Evolutionary conservation across 2,888 invertebrate species (phyloP), one percentile per base, ranked within the genome.

Genomic region (Allophyes oxyacanthae): DNA sequence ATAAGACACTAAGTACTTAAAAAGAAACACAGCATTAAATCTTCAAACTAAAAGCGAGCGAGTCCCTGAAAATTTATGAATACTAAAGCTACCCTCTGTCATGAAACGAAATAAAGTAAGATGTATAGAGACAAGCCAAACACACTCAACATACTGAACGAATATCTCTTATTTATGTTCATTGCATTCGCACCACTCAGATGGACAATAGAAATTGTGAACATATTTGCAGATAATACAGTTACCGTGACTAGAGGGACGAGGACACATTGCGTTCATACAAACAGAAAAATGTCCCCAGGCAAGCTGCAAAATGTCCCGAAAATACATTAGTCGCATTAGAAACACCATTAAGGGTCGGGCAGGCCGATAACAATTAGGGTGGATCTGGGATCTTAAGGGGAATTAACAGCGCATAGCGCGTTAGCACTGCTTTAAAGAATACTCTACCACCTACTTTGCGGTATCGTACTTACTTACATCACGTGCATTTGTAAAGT

Each of bases 251-350:
- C 83, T 79, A 74, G 80, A 84, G 88, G 88, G 86, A 78, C 9
- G 78, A 83, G 82, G 85, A 82, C 83, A 88, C 86, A 87, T 83
- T 88, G 86, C 75, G 82, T 76, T 86, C 90, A 86, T 86, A 89
- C 89, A 88, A 88, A 93, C 87, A 91, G 89, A 94, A 92, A 92
- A 92, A 92, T 91, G 87, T 88, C 92, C 89, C 79, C 82, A 85
- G 88, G 93, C 92, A 91, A 90, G 91, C 93, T 93, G 93, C 92
- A 92, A 90, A 93, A 92, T 93, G 94, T 93, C 91, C 89, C 91
- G 82, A 92, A 93, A 93, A 91, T 90, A 92, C 92, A 94, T 94
- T 94, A 94, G 90, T 77, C 85, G 91, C 92, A 93, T 93, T 92
- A 92, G 92, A 92, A 90, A 89, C 87, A 89, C 90, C 90, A 91